These are phyloP conservation scores for Brachyhypopomus occidentalis DNA, from an alignment of 2,113 vertebrate genomes.

Conservation along the genomic window DNA sequence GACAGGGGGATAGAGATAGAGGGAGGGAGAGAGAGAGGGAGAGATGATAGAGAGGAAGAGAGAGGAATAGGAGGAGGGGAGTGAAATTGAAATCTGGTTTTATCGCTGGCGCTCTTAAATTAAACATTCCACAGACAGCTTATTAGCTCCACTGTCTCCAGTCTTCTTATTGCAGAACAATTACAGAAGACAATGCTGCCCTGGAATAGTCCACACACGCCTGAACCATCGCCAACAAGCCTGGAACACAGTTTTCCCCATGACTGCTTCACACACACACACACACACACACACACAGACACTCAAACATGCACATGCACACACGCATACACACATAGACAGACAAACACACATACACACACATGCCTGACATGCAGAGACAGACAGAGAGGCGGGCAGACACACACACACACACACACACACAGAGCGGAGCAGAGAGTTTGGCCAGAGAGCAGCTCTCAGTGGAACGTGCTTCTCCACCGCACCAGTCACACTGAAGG, in stretches of 20 bases:
- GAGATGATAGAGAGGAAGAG: neutral
- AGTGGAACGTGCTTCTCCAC: no score
- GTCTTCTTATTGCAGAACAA: slow-evolving; percentile 71
- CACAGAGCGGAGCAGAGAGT: neutral
- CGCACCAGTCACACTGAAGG: no score
- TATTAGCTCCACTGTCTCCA: slow-evolving; percentile 71
- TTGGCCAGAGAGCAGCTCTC: no score
- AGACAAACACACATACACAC: neutral
- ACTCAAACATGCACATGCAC: neutral
- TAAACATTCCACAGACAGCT: slow-evolving; percentile 71
- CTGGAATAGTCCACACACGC: slow-evolving; percentile 33
- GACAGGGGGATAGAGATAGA: neutral
- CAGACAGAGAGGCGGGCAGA: no score
- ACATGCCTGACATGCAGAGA: neutral
- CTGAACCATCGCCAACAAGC: slow-evolving; percentile 57
- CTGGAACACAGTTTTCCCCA: slow-evolving; percentile 63
- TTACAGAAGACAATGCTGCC: slow-evolving; percentile 71
- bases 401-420: neutral
- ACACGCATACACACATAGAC: neutral
- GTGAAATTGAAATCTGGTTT: slow-evolving; percentile 43
- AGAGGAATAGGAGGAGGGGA: slow-evolving; percentile 1
- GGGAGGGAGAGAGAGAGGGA: slow-evolving; percentile 2
- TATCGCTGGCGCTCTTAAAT: slow-evolving; percentile 57
- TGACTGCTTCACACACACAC: slow-evolving; percentile 51
- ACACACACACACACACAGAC: slow-evolving; percentile 50